Evolutionary conservation across 2,113 vertebrate genomes (phyloP).

Genomic region (Vireo altiloquus): DNA sequence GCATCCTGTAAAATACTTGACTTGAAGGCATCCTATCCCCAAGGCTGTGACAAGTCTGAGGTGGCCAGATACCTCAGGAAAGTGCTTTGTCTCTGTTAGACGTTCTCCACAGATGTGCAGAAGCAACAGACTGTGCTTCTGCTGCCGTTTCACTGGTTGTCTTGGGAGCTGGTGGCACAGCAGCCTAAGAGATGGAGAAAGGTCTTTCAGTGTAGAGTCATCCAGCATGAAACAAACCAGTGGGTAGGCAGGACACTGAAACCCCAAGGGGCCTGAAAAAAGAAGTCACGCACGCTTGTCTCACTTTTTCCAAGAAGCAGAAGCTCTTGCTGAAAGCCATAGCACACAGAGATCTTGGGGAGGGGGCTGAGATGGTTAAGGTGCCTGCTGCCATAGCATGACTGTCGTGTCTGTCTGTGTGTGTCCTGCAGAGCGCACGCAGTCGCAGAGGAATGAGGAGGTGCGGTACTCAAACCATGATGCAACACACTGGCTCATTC

Average conservation of each 20-base stretch:
- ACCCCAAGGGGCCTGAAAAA: background rate
- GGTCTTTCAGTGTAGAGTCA: background rate
- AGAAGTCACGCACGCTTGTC: background rate
- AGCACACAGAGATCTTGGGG: background rate
- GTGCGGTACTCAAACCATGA: background rate
- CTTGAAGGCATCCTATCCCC: background rate
- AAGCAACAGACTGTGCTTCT: background rate
- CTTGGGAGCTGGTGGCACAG: background rate
- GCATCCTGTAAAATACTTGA: background rate
- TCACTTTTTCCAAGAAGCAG: background rate
- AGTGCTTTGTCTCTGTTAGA: background rate
- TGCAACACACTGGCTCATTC: background rate
- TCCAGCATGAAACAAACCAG: background rate
- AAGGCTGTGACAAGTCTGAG: background rate
- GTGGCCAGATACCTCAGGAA: background rate
- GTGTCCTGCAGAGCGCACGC: background rate
- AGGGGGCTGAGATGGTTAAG: background rate
- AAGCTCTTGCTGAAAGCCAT: background rate
- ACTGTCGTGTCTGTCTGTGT: rapidly evolving
- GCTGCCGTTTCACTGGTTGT: rapidly evolving
- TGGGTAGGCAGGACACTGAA: background rate
- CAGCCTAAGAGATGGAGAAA: background rate
- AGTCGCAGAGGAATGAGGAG: background rate
- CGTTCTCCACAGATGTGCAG: background rate
- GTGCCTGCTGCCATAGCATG: background rate